phyloP scores from a whole-genome alignment of 2,113 vertebrate genomes.

The Passer domesticus region DNA sequence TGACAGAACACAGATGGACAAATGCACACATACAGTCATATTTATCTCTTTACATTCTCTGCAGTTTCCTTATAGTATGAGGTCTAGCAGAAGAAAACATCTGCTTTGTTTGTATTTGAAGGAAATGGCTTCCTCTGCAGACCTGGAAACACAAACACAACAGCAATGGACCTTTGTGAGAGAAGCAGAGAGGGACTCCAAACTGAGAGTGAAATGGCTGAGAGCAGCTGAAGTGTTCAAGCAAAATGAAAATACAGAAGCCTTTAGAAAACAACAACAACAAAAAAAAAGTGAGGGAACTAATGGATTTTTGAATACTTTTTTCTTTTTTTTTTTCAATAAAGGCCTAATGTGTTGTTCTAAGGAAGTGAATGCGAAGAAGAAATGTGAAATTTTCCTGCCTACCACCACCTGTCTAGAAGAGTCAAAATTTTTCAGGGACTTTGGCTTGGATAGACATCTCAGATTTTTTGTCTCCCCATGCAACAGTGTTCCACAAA shows the following conservation, averaged over 20 bases:
- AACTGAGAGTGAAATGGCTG: background rate
- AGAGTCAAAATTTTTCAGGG: background rate
- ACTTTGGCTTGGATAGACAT: background rate
- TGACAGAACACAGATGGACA: background rate
- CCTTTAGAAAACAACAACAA: background rate
- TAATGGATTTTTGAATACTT: background rate
- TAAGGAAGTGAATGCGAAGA: background rate
- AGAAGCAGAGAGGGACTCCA: background rate
- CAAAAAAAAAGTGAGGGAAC: background rate
- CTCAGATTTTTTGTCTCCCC: background rate
- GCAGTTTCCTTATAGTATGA: constrained; percentile 33
- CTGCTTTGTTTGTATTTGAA: constrained; percentile 52
- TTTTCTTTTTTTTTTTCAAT: background rate
- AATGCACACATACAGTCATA: background rate
- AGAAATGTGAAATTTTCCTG: background rate
- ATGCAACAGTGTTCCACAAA: background rate
- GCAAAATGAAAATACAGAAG: background rate
- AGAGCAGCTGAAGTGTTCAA: background rate
- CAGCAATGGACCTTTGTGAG: background rate
- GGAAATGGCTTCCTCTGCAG: background rate
- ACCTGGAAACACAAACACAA: background rate
- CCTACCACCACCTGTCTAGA: background rate
- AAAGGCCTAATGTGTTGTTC: background rate
- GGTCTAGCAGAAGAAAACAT: constrained; percentile 65
- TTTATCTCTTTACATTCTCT: background rate